Base-by-base conservation (phyloP, 2,888 invertebrate genomes). In the Hypomecis atomaria region DNA sequence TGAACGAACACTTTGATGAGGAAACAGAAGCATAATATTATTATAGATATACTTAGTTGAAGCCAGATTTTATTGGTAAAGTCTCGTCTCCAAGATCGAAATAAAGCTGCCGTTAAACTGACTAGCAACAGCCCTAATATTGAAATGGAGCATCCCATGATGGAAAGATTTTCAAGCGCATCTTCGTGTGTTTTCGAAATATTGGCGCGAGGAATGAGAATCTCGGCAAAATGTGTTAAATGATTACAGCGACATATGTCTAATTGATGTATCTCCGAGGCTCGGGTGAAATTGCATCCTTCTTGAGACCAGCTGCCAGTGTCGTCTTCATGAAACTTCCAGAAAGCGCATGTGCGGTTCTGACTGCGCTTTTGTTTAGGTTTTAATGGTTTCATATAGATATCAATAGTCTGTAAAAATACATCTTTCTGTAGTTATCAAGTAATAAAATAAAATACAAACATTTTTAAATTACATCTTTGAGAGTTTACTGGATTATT, bases 41-140 rank as follows among this genome's bases (percentile, higher is more conserved):
- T 80, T 59, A 94, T 93, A 0, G 94, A 86, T 7, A 92, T 73
- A 48, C 94, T 94, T 34, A 94, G 81, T 72, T 94, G 94, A n/a
- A 94, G 76, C 86, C 94, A 89, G 48, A 94, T 92, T 78, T 94
- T 94, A 55, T 94, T 95, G 58, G 94, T 95, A 66, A 94, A 93
- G 65, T 94, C 94, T 71, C 93, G 87, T 43, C 95, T 87, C 94
- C 95, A 94, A 33, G 94, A 90, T 65, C 93, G 87, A 77, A 94
- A 95, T 34, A 94, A 55, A 0, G 86, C 62, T 0, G 94, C 94
- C 0, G 94, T 94, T 6, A 94, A 50, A 4, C 89, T 93, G 5
- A 95, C 93, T 13, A 93, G 77, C 0, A 83, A 49, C 3, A 95
- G 75, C 3, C 94, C 94, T 11, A 94, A 69, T 0, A 93, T 74